A percentile compares a stretch with the other conserved stretches of the same genome.
Evolutionary conservation across 2,888 invertebrate species (phyloP).

Genomic region (Nephrotoma flavescens): DNA sequence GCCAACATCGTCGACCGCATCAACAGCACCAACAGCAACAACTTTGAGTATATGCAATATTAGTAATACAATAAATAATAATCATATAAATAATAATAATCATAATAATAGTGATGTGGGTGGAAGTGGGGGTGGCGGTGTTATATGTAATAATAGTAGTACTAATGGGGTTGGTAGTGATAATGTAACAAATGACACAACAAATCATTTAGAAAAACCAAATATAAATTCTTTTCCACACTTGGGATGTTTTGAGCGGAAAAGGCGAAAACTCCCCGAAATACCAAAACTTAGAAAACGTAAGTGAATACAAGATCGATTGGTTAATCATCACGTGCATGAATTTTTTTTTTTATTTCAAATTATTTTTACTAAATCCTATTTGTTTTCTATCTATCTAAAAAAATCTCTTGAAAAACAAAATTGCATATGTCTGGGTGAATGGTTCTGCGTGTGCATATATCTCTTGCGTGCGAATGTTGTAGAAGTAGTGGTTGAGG

Average conservation of each 20-base stretch:
- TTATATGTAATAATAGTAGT: constrained; percentile 18
- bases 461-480: not conserved
- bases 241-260: constrained; percentile 36
- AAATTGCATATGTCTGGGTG: constrained; percentile 47
- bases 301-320: constrained; percentile 34
- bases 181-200: constrained; percentile 24
- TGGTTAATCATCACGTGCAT: constrained; percentile 9
- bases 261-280: constrained; percentile 73
- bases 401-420: not conserved
- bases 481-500: not conserved
- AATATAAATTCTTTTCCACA: constrained; percentile 8
- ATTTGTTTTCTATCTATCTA: not conserved
- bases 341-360: not conserved
- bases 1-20: constrained; percentile 4
- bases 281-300: constrained; percentile 81
- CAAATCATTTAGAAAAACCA: constrained; percentile 12
- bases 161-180: constrained; percentile 34
- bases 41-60: constrained; percentile 4
- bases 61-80: not conserved
- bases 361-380: not conserved
- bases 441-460: constrained; percentile 33
- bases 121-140: constrained; percentile 9
- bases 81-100: constrained; percentile 2
- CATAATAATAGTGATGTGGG: constrained; percentile 3
- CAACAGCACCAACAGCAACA: not conserved